Conservation (phyloP, 2,888 invertebrate genomes). For the Yponomeuta cagnagella region DNA sequence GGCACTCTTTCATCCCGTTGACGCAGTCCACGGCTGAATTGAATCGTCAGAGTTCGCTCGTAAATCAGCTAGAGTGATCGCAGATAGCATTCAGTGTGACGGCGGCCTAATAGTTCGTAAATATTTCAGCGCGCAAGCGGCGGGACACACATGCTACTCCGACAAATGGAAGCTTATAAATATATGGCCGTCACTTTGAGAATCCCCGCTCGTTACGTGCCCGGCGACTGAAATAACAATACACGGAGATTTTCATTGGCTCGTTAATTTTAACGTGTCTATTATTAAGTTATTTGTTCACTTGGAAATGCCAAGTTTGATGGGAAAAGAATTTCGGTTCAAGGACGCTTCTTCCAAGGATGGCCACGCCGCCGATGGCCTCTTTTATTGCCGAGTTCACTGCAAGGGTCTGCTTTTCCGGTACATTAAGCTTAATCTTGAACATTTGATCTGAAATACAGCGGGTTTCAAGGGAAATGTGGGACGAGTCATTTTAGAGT, state of each 20-base stretch:
- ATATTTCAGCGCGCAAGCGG: constrained; percentile 62
- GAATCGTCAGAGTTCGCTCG: background rate
- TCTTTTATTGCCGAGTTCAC: background rate
- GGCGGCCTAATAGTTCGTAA: constrained; percentile 70
- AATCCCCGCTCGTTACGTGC: constrained; percentile 61
- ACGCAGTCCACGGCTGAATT: background rate
- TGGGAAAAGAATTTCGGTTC: constrained; percentile 1
- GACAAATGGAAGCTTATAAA: constrained; percentile 68
- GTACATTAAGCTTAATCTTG: background rate
- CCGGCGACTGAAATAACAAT: constrained; percentile 72
- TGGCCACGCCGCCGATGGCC: background rate
- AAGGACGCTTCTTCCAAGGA: background rate
- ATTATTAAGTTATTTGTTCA: constrained; percentile 10
- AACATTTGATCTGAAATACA: constrained; percentile 3
- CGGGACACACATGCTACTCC: constrained; percentile 53
- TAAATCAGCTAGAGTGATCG: constrained; percentile 29
- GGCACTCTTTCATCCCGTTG: background rate
- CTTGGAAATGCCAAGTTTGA: background rate
- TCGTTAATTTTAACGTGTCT: constrained; percentile 15
- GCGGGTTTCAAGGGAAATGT: background rate
- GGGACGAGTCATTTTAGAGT: background rate
- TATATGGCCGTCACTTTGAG: constrained; percentile 60
- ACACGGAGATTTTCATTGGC: constrained; percentile 22
- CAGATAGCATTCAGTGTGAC: constrained; percentile 24
- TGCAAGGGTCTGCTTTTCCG: constrained; percentile 1